A percentile compares a stretch with the other conserved stretches of the same genome.
Conservation (phyloP, 1,140 invertebrate species). For the Aricia agestis region DNA sequence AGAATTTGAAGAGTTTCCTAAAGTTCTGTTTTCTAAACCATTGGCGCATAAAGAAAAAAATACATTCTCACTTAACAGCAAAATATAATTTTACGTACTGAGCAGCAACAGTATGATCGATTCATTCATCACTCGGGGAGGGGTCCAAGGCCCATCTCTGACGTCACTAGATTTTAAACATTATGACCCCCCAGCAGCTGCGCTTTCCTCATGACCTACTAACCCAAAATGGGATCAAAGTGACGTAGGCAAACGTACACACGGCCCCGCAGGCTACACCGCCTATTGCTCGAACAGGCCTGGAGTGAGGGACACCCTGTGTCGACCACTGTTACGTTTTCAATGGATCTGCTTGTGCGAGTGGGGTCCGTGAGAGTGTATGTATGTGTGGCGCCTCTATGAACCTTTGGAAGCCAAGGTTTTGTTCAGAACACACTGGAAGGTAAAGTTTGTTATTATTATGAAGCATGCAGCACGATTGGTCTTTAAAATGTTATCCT, state of each 20-base stretch:
- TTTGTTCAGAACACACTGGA: conserved; percentile 4
- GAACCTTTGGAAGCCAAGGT: conserved; percentile 29
- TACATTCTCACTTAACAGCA: background rate
- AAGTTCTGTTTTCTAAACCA: too few relatives aligned
- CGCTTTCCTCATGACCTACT: conserved; percentile 68
- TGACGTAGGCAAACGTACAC: conserved; percentile 66
- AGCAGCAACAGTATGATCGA: conserved; percentile 31
- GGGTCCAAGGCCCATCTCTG: conserved; percentile 55
- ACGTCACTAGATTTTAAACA: conserved; percentile 66
- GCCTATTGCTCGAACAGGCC: background rate
- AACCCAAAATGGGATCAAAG: conserved; percentile 60
- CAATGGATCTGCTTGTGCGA: conserved; percentile 53
- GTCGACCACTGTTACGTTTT: conserved; percentile 41
- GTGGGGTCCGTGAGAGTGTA: conserved; percentile 35
- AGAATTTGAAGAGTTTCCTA: too few relatives aligned
- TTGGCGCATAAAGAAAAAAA: background rate
- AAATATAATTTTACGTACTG: background rate
- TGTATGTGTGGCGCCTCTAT: conserved; percentile 24
- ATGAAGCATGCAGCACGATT: background rate
- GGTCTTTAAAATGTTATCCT: too few relatives aligned
- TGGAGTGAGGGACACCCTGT: background rate
- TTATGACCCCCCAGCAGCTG: conserved; percentile 49
- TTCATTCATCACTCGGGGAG: conserved; percentile 65
- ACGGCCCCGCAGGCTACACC: conserved; percentile 33
- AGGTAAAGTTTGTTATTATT: conserved; percentile 9